Base-by-base conservation (phyloP, 2,113 vertebrate species). In the Rhinolophus ferrumequinum region DNA sequence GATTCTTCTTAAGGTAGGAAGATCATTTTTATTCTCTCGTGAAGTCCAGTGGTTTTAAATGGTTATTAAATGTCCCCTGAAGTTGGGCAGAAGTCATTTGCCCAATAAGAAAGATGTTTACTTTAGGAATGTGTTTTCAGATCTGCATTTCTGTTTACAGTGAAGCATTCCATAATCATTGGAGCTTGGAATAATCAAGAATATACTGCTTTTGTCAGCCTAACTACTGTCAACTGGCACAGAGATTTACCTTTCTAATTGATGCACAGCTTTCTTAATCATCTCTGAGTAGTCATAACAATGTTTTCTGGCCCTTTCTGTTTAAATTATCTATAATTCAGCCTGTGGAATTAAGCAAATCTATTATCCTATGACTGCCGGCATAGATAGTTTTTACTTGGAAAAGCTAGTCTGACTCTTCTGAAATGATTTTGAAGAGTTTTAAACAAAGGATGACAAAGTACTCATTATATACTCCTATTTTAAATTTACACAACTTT, bases 401-500 rank as follows among this genome's bases (percentile, higher is more conserved):
- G 77, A 88, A 66, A 90, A 80, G 13, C 24, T 33, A 52, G 10
- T 64, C 26, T 92, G 21, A 75, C 69, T 94, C 8, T 28, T 88
- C 52, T 64, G 41, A 92, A 81, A 62, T 67, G 79, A 75, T 72
- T 95, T 83, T 28, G 38, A 94, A 76, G 24, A 90, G 0, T 67
- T 89, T 86, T 41, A 86, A 89, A 66, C 33, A 73, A 66, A 93
- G 33, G 11, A 33, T 93, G 41, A 82, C 50, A 56, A 58, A 72
- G 35, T 92, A 72, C 66, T 90, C 22, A 81, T 77, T 95, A 30
- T 56, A 66, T 58, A 41, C 3, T 58, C 54, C 13, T 73, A 77
- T 82, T 92, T 93, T 54, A 76, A 87, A 93, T 85, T 94, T 86
- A 56, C 5, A 18, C 67, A 41, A 79, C 73, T 7, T 81, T 85